Percentiles rank a stretch among this genome's conserved stretches.
These are phyloP conservation scores for Volucella zonaria DNA, from an alignment of 2,888 invertebrate species.

Conservation along the genomic window DNA sequence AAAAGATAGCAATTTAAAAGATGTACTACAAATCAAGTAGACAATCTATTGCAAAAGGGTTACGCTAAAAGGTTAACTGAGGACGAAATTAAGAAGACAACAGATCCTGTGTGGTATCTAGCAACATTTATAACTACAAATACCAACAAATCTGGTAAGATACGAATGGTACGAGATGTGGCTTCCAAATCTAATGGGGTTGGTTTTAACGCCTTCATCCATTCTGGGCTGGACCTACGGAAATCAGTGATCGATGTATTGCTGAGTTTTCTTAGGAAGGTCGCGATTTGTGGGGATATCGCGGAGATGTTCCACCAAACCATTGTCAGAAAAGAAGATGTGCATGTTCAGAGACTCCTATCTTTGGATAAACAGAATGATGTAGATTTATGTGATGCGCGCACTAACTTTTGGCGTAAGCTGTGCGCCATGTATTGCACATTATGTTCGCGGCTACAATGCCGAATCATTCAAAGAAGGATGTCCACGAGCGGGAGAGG, in stretches of 20 bases:
- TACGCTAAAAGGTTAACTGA: constrained; percentile 34
- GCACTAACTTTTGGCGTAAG: no score
- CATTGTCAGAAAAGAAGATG: constrained; percentile 43
- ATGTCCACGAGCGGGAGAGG: constrained; percentile 41
- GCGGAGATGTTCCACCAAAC: constrained; percentile 46
- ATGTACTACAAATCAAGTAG: constrained; percentile 51
- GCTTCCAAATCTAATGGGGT: constrained; percentile 76
- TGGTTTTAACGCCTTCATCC: constrained; percentile 76
- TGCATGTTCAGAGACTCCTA: not conserved
- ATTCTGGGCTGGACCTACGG: constrained; percentile 77
- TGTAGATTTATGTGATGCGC: not conserved
- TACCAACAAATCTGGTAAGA: constrained; percentile 52
- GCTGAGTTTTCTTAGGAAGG: not conserved
- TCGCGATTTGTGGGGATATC: constrained; percentile 7
- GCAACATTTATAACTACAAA: constrained; percentile 71
- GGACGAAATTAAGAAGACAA: constrained; percentile 48
- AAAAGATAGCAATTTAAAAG: constrained; percentile 51
- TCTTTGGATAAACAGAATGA: constrained; percentile 64
- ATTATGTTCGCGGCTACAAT: constrained; percentile 47
- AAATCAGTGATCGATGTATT: constrained; percentile 6
- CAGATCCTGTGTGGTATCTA: constrained; percentile 5
- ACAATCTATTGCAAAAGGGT: constrained; percentile 45
- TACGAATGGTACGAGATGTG: constrained; percentile 77
- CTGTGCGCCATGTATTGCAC: constrained; percentile 60
- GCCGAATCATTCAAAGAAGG: constrained; percentile 17